Percentiles rank a stretch among this genome's conserved stretches.
Evolutionary conservation across 2,113 vertebrate genomes (phyloP).

Genomic region (Coreoperca whiteheadi): DNA sequence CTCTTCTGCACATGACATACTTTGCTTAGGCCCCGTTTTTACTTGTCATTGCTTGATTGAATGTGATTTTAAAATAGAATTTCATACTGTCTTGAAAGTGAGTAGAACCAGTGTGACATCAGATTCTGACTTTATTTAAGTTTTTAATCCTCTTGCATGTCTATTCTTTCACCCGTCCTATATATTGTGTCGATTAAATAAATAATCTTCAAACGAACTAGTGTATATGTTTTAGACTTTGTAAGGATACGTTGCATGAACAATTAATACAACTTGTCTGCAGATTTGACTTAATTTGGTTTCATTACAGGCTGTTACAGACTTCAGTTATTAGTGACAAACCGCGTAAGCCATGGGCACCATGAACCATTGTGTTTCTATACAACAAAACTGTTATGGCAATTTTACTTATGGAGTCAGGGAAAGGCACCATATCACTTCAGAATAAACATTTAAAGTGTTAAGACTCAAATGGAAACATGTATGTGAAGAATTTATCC

Average conservation of each 20-base stretch:
- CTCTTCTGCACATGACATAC: not conserved
- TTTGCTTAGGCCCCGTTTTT: not conserved
- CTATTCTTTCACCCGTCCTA: constrained; percentile 55
- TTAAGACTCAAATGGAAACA: constrained; percentile 84
- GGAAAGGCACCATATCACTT: constrained; percentile 86
- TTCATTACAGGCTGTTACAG: constrained; percentile 77
- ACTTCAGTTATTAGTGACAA: constrained; percentile 71
- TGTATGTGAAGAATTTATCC: constrained; percentile 72
- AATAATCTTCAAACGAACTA: constrained; percentile 80
- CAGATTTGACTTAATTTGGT: constrained; percentile 67
- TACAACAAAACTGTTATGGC: constrained; percentile 79
- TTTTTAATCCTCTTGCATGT: constrained; percentile 61
- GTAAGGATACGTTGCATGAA: constrained; percentile 68
- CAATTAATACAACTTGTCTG: constrained; percentile 68
- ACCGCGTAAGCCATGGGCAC: constrained; percentile 61
- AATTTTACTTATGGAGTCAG: constrained; percentile 72
- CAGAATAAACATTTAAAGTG: constrained; percentile 81
- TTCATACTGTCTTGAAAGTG: not conserved
- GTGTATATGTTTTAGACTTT: constrained; percentile 67
- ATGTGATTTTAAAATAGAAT: not conserved
- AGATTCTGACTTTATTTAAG: constrained; percentile 57
- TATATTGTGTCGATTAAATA: constrained; percentile 79
- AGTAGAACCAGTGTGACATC: constrained; percentile 28
- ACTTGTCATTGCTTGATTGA: not conserved
- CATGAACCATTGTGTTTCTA: constrained; percentile 59